Conservation (phyloP, 2,797 vertebrate species). For the Gymnothorax javanicus region DNA sequence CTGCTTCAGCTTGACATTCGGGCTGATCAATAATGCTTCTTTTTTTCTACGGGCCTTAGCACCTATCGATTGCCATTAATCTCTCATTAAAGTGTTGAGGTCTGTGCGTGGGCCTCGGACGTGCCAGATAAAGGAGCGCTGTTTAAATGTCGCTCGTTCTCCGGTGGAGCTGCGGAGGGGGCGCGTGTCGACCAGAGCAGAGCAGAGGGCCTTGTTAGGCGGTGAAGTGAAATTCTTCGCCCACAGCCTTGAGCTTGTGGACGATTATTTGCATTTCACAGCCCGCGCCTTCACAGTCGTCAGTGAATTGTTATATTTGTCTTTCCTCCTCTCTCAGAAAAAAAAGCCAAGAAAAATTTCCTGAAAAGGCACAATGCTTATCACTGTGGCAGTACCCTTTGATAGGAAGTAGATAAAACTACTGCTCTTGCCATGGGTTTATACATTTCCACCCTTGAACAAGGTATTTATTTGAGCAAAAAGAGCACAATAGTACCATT, state of each 20-base stretch:
- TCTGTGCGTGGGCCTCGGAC: conserved; percentile 31
- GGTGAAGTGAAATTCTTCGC: not conserved
- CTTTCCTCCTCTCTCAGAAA: not conserved
- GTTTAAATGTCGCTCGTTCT: not conserved
- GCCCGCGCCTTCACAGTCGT: not conserved
- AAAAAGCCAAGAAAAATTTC: no score
- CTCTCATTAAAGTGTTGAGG: conserved; percentile 57
- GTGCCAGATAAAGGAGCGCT: conserved; percentile 31
- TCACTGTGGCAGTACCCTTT: no score
- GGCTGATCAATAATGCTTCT: conserved; percentile 48
- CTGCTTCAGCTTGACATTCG: conserved; percentile 61
- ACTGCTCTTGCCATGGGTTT: no score
- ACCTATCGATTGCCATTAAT: conserved; percentile 55
- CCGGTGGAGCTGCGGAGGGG: not conserved
- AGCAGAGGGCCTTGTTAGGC: not conserved
- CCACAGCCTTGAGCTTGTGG: not conserved
- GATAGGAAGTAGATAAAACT: no score
- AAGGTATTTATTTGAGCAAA: no score
- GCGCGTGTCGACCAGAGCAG: not conserved
- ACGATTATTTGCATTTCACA: not conserved
- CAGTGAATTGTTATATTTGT: not conserved
- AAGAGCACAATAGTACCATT: no score
- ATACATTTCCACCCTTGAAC: no score
- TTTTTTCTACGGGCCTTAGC: conserved; percentile 42
- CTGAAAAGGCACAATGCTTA: no score